Evolutionary conservation across 2,113 vertebrate species (phyloP).

Genomic region (Cisticola juncidis): DNA sequence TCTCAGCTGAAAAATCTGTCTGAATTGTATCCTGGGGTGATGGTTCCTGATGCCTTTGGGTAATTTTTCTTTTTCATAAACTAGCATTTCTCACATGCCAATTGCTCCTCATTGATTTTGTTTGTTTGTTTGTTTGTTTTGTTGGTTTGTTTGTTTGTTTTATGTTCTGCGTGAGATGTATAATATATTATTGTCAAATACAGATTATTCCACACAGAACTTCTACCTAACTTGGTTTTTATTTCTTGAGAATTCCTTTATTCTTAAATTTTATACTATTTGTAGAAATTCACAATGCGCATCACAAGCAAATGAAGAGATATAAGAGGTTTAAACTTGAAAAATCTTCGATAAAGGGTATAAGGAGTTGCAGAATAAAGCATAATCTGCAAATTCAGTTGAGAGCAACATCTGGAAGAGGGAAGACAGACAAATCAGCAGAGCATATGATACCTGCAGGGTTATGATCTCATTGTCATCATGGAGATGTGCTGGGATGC

Average conservation of each 20-base stretch:
- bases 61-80: not conserved
- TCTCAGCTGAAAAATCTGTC: not conserved
- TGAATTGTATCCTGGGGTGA: not conserved
- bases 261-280: not conserved
- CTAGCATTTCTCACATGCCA: not conserved
- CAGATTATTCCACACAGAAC: not conserved
- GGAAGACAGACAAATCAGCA: not conserved
- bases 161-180: not conserved
- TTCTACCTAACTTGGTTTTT: not conserved
- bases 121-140: not conserved
- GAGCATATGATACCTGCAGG: not conserved
- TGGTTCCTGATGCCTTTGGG: conserved; percentile 16
- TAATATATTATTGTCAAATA: not conserved
- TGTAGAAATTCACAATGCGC: not conserved
- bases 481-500: not conserved
- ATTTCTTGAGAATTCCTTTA: not conserved
- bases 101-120: not conserved
- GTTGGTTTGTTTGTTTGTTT: not conserved
- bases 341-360: not conserved
- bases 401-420: not conserved
- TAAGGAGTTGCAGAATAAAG: not conserved
- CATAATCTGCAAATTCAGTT: not conserved
- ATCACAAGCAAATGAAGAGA: not conserved
- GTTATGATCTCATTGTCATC: not conserved
- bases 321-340: not conserved